Evolutionary conservation across 2,113 vertebrate genomes (phyloP).

Genomic region (Nyctereutes procyonoides): DNA sequence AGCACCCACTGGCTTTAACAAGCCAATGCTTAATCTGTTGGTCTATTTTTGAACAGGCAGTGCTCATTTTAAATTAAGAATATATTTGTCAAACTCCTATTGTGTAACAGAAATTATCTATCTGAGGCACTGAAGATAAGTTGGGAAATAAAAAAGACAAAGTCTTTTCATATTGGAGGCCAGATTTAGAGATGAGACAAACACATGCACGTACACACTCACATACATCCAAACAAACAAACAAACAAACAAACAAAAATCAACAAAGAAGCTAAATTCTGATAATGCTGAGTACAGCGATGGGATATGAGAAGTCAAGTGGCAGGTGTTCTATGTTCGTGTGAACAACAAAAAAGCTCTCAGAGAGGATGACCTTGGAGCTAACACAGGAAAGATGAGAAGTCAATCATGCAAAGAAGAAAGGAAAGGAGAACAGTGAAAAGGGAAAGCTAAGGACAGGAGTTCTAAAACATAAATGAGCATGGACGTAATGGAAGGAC

Average conservation of each 20-base stretch:
- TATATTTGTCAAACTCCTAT: not conserved
- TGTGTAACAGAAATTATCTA: not conserved
- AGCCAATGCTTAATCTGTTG: not conserved
- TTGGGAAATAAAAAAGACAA: not conserved
- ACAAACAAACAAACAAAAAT: not conserved
- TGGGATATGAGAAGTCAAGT: not conserved
- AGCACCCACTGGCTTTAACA: not conserved
- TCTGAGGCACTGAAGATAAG: not conserved
- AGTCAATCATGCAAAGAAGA: not conserved
- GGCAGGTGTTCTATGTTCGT: not conserved
- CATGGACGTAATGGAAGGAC: fast-evolving
- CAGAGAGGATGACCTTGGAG: too few relatives aligned
- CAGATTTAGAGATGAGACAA: not conserved
- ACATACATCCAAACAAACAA: not conserved
- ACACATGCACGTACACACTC: not conserved
- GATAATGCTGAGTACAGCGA: not conserved
- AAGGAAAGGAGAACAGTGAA: not conserved
- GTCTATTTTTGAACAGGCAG: not conserved
- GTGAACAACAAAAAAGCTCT: not conserved
- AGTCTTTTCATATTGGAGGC: not conserved
- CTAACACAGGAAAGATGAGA: not conserved
- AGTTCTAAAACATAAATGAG: not conserved
- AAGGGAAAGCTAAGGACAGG: not conserved
- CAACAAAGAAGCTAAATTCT: not conserved
- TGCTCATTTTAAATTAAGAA: conserved; percentile 8